Base-by-base conservation (phyloP, 2,888 invertebrate species). In the Temnothorax unifasciatus region DNA sequence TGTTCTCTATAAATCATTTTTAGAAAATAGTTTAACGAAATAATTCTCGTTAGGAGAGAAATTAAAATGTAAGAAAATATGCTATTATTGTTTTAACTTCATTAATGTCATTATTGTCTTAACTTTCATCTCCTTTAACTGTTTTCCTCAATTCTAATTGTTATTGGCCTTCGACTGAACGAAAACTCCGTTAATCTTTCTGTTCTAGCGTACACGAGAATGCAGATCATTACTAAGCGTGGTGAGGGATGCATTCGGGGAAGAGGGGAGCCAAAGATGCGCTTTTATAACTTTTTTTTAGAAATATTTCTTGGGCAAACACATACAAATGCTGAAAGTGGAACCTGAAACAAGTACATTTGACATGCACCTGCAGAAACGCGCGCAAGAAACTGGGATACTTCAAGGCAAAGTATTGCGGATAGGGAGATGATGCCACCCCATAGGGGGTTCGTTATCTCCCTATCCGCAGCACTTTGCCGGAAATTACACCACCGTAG, bases 231-330 rank as follows among this genome's bases (percentile, higher is more conserved):
- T 93, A 94, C 85, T 95, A 94, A 91, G 85, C 87, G 82, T 86
- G 84, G 81, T 85, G 74, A 85, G 84, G 77, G 85, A 85, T 89
- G 90, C 86, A 90, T 88, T 89, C 86, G 84, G 87, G 88, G 76
- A 76, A 85, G 74, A 89, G 92, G 93, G 94, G 94, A 94, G 94
- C 94, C 94, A 95, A 95, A 95, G 94, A 95, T 94, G 93, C 94
- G 93, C 93, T 93, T 77, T 77, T 93, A 91, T 93, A 94, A 93
- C 92, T 92, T 91, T 93, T 92, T 47, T 79, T 69, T 91, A 92
- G 91, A 88, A 85, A 92, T 91, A 92, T 91, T 91, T 91, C 90
- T 89, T 84, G 88, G 88, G 86, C 81, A 91, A 90, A 86, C 84
- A 84, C 82, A 84, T 66, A 85, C 83, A 85, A 86, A 77, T 82